phyloP scores from a whole-genome alignment of 2,797 vertebrate genomes.

The Neostethus bicornis region DNA sequence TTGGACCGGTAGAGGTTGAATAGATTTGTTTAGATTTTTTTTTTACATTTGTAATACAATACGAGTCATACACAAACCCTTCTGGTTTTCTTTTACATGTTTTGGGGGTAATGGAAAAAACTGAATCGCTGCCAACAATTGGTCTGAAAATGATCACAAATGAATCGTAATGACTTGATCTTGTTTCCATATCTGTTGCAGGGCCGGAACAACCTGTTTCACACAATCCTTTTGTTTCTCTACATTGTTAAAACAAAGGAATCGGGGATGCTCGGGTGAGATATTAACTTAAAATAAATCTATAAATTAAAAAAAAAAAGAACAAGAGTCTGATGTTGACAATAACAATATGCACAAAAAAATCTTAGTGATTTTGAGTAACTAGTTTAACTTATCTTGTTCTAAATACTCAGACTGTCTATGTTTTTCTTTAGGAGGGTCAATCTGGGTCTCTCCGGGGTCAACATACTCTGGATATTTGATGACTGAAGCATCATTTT shows the following conservation, averaged over 20 bases:
- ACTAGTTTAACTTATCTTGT: constrained; percentile 14
- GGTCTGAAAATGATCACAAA: constrained; percentile 8
- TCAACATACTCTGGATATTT: constrained; percentile 97
- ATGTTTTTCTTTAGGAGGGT: constrained; percentile 83
- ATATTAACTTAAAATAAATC: constrained; percentile 20
- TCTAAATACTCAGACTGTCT: constrained; percentile 4
- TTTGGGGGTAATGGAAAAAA: not conserved
- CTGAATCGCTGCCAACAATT: not conserved
- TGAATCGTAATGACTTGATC: constrained; percentile 11
- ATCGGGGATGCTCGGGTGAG: constrained; percentile 97
- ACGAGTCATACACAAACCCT: no score
- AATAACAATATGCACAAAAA: constrained; percentile 8
- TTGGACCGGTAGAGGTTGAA: no score
- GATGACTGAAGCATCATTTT: constrained; percentile 77
- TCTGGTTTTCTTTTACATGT: not conserved
- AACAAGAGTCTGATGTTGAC: not conserved
- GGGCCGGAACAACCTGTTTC: constrained; percentile 98
- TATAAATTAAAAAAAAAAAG: not conserved
- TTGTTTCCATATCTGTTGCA: constrained; percentile 58
- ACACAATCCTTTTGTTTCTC: constrained; percentile 96
- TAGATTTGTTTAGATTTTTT: no score
- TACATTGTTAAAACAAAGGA: constrained; percentile 97
- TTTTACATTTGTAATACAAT: no score
- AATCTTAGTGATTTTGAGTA: constrained; percentile 10
- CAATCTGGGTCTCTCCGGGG: constrained; percentile 93